A percentile compares a stretch with the other conserved stretches of the same genome.
Conservation (phyloP, 30 jellyfish, hydroid and myxozoan genomes). For the Mastigias papua region DNA sequence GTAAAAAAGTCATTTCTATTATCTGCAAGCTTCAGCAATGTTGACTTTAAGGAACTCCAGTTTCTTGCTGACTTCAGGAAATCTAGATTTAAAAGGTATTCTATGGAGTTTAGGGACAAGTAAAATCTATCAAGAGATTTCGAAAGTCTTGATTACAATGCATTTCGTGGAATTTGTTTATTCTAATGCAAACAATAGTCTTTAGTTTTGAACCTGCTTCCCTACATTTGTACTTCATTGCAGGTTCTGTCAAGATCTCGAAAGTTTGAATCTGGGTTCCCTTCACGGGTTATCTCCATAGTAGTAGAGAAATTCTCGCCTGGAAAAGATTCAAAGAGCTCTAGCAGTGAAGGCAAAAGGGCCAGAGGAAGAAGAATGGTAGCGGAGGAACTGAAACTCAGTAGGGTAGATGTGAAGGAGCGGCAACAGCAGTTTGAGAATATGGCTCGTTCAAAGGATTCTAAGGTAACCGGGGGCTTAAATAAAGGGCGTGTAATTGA, state of each 20-base stretch:
- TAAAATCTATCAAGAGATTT: too few relatives aligned
- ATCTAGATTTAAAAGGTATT: too few relatives aligned
- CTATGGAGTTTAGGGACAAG: too few relatives aligned
- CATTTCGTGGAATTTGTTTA: not conserved
- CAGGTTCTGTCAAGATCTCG: conserved; percentile 12
- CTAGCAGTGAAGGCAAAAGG: not conserved
- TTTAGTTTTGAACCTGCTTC: too few relatives aligned
- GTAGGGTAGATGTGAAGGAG: conserved; percentile 71
- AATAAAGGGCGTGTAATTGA: not conserved
- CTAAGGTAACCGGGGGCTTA: not conserved
- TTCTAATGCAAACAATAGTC: not conserved
- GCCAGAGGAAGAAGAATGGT: conserved; percentile 59
- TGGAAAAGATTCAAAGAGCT: not conserved
- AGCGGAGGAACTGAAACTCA: conserved; percentile 55
- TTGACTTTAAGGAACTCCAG: too few relatives aligned
- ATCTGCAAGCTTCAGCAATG: too few relatives aligned
- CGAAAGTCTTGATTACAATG: too few relatives aligned
- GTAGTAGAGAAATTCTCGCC: conserved; percentile 15
- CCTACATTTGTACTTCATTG: too few relatives aligned
- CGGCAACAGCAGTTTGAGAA: conserved; percentile 68
- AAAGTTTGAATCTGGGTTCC: not conserved
- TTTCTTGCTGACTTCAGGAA: too few relatives aligned
- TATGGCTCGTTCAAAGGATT: conserved; percentile 45
- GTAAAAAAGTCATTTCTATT: too few relatives aligned
- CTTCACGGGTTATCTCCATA: not conserved